Conservation (phyloP, 2,888 invertebrate genomes). For the Acleris laterana region DNA sequence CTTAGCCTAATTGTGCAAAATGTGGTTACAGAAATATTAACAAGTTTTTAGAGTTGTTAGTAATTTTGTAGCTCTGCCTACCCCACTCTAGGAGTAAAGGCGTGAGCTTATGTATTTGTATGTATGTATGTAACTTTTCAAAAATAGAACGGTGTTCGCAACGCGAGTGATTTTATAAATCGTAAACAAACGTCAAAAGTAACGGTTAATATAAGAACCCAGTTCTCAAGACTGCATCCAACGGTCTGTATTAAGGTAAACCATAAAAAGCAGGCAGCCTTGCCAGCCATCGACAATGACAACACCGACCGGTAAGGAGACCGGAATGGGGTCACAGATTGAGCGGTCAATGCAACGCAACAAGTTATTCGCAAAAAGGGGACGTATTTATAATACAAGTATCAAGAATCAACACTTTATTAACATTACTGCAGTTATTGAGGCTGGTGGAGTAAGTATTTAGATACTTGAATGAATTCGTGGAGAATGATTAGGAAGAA, state of each 20-base stretch:
- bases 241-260: conserved; percentile 28
- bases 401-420: conserved; percentile 8
- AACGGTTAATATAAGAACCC: conserved; percentile 14
- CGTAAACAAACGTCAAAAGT: conserved; percentile 7
- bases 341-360: conserved; percentile 66
- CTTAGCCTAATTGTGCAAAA: no score
- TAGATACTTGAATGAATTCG: conserved; percentile 8
- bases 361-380: conserved; percentile 52
- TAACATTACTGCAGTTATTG: conserved; percentile 10
- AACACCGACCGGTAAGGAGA: conserved; percentile 65
- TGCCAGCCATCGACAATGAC: conserved; percentile 48
- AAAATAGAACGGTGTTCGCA: background rate
- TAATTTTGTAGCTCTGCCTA: no score
- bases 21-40: no score
- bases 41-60: no score
- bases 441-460: conserved; percentile 1
- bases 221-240: conserved; percentile 21
- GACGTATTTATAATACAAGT: conserved; percentile 27
- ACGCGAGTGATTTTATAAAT: background rate
- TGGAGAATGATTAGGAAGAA: background rate
- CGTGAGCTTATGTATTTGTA: no score
- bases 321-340: conserved; percentile 70
- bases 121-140: background rate
- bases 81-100: no score
- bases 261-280: conserved; percentile 48